phyloP scores from a whole-genome alignment of 2,113 vertebrate genomes.

The Microtus richardsoni region DNA sequence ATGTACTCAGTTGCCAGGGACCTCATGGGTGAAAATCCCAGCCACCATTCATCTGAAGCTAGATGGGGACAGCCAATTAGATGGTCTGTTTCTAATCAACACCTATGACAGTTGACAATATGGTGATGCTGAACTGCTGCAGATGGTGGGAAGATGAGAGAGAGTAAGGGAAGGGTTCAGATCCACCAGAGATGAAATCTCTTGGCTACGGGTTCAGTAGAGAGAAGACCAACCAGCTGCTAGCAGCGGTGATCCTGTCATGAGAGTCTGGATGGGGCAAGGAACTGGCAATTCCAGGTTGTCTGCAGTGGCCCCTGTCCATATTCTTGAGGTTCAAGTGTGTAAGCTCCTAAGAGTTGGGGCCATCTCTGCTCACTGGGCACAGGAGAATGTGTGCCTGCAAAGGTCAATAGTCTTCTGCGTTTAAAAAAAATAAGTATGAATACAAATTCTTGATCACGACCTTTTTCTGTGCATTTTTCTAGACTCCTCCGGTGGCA shows the following conservation, averaged over 20 bases:
- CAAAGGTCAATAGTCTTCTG: background rate
- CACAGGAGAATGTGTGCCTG: background rate
- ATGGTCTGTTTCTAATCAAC: background rate
- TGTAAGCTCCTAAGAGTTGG: background rate
- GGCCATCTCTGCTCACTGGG: background rate
- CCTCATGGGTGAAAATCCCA: background rate
- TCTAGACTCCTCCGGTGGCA: background rate
- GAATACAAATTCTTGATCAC: background rate
- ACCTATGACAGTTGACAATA: background rate
- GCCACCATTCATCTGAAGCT: background rate
- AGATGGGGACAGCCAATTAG: background rate
- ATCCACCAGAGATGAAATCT: background rate
- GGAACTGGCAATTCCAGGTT: background rate
- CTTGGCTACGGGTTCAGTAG: too few relatives aligned
- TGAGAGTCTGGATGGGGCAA: background rate
- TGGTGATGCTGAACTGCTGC: background rate
- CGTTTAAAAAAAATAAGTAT: background rate
- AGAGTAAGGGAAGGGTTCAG: background rate
- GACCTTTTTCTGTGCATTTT: background rate
- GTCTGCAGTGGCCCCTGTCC: background rate
- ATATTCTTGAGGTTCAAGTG: background rate
- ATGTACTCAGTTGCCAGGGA: too few relatives aligned
- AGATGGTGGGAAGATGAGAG: background rate
- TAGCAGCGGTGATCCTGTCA: rapidly evolving
- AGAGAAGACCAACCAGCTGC: background rate